Base-by-base conservation (phyloP, 2,888 invertebrate genomes). In the Scaptodrosophila latifasciaeformis region DNA sequence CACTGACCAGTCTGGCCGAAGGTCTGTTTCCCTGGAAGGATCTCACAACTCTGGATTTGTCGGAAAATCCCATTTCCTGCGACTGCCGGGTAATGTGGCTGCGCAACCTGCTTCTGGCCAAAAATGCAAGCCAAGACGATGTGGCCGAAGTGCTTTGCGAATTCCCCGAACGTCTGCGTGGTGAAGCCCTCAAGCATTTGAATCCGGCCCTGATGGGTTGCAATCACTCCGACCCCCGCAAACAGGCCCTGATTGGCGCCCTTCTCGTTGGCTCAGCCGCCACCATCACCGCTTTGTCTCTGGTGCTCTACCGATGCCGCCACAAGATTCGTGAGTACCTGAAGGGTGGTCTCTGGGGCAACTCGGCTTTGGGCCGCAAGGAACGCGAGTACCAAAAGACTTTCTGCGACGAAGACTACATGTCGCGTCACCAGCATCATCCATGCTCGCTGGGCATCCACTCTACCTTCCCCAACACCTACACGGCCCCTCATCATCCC, bases 301-400 rank as follows among this genome's bases (percentile, higher is more conserved):
- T 95, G 62, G 89, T 95, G 29, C 85, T 94, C 59, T 95, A 94
- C 86, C 89, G 93, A 75, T 95, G 94, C 84, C 90, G 95, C 37
- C 91, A 93, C 70, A 91, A 92, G 83, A 86, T 96, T 68, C 91
- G 93, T 50, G 94, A 94, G 80, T 93, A 93, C 45, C 88, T 96
- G 60, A 95, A 95, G 84, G 94, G 91, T 44, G 83, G 85, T 18
- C 52, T 84, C 34, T 86, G 86, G 85, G 85, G 86, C 46, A 85
- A 82, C 52, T 85, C 85, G 7, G 85, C 87, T 3, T 59, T 87
- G 47, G 87, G 86, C 1, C 90, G 93, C 46, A 95, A 95, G 84
- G 94, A 95, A 85, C 92, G 94, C 72, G 95, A 95, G 83, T 95
- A 95, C 85, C 94, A 95, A 85, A 95, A 95, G 87, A 95, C 95